Percentiles rank a stretch among this genome's conserved stretches.
Conservation (phyloP, 2,888 invertebrate genomes). For the Choristoneura rosaceana region DNA sequence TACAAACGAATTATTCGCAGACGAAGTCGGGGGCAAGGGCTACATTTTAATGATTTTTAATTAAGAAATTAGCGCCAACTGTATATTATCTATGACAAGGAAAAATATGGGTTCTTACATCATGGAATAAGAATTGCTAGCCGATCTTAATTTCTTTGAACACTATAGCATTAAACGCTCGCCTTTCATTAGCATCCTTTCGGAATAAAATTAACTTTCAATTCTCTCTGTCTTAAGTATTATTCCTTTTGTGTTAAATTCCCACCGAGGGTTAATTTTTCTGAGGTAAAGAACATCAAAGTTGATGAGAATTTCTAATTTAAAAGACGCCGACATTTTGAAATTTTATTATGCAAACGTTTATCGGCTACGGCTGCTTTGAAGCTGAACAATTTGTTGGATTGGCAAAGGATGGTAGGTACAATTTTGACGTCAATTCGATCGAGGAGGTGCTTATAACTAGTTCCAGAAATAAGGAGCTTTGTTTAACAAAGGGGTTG, state of each 20-base stretch:
- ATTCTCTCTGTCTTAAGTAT: constrained; percentile 27
- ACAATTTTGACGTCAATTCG: too few relatives aligned
- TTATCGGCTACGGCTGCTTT: constrained; percentile 32
- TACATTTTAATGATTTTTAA: too few relatives aligned
- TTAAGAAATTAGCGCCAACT: not conserved
- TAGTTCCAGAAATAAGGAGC: too few relatives aligned
- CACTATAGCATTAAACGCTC: constrained; percentile 23
- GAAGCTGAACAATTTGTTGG: not conserved
- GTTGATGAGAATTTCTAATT: constrained; percentile 37
- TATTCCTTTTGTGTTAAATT: constrained; percentile 39
- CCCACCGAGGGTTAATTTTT: constrained; percentile 36
- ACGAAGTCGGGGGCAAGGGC: too few relatives aligned
- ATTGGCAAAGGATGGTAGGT: not conserved
- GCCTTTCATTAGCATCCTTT: constrained; percentile 28
- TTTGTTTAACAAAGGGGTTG: too few relatives aligned
- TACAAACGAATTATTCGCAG: too few relatives aligned
- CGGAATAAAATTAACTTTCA: constrained; percentile 29
- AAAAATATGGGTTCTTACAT: constrained; percentile 2
- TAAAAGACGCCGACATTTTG: constrained; percentile 25
- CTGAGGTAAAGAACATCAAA: constrained; percentile 41
- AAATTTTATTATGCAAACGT: constrained; percentile 34
- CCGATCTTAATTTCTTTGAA: constrained; percentile 27
- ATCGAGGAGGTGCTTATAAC: too few relatives aligned
- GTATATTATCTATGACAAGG: not conserved
- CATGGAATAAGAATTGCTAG: constrained; percentile 5